Base-by-base conservation (phyloP, 2,888 invertebrate genomes). In the Cynaeus angustus region DNA sequence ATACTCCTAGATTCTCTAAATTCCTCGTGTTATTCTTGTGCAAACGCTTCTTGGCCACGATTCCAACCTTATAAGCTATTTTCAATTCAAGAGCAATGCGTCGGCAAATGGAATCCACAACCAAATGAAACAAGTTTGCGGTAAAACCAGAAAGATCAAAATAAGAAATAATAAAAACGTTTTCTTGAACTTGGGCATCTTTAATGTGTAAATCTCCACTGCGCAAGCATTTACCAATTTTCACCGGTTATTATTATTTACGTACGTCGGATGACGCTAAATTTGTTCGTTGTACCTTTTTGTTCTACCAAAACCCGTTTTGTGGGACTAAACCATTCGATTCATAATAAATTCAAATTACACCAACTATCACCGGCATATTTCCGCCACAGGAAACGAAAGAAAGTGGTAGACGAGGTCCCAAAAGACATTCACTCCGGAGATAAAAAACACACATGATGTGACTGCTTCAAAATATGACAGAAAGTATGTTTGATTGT, bases 1-100 rank as follows among this genome's bases (percentile, higher is more conserved):
- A 48, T 48, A 59, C 59, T 28, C 59, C 46, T 59, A 33, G 59
- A 45, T 59, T 59, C 59, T 46, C 43, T 3, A 59, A 59, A 59
- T 59, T 59, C 59, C 13, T 50, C 21, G 48, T 45, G 37, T 53
- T 53, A 53, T 53, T 53, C 14, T 53, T 53, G 53, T 33, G 14
- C 13, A 28, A 10, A 30, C 59, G 7, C 30, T 59, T 26, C 6
- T 43, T 56, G 38, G 28, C 30, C 45, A 28, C 28, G 2, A 16
- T 30, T 53, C 37, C 28, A 33, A 53, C 8, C 9, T 53, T 46
- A 45, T 45, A 59, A 59, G 59, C 33, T 30, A 45, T 59, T 59
- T 59, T 45, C 59, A 59, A 59, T 59, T 59, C 37, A 37, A 53
- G 28, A 53, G 37, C 53, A 53, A 30, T 37, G 37, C 37, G 53